Conservation (phyloP, 2,113 vertebrate genomes). For the Acrocephalus arundinaceus region DNA sequence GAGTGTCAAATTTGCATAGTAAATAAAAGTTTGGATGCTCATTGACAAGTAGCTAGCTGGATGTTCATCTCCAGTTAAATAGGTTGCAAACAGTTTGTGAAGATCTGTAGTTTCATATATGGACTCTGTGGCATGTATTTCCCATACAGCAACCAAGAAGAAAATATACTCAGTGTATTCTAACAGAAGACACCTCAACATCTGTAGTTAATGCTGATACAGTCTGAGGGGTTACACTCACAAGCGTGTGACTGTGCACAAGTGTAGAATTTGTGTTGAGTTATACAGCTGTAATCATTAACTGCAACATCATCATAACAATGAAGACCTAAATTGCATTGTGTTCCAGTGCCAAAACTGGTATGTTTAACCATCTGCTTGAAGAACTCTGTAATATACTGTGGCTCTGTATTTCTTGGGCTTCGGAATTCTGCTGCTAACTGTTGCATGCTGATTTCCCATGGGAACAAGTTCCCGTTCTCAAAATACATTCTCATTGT, state of each 20-base stretch:
- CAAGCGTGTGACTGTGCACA: fast-evolving
- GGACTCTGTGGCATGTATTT: not conserved
- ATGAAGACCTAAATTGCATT: not conserved
- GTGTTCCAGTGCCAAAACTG: not conserved
- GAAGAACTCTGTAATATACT: not conserved
- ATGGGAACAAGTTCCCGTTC: no score
- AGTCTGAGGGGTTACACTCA: not conserved
- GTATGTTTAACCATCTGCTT: not conserved
- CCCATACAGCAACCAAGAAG: not conserved
- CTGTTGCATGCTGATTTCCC: no score
- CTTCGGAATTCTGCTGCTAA: no score
- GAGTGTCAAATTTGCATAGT: not conserved
- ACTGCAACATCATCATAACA: not conserved
- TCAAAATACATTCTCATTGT: no score
- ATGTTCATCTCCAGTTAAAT: not conserved
- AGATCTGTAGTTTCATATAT: not conserved
- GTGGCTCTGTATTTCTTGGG: no score
- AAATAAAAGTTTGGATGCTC: not conserved
- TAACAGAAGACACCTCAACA: not conserved
- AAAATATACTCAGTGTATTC: not conserved
- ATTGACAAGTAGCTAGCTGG: not conserved
- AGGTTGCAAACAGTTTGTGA: not conserved
- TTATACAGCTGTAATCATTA: not conserved
- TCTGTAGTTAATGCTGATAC: not conserved
- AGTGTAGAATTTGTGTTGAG: not conserved